Evolutionary conservation across 2,113 vertebrate genomes (phyloP).

Genomic region (Odontesthes bonariensis): DNA sequence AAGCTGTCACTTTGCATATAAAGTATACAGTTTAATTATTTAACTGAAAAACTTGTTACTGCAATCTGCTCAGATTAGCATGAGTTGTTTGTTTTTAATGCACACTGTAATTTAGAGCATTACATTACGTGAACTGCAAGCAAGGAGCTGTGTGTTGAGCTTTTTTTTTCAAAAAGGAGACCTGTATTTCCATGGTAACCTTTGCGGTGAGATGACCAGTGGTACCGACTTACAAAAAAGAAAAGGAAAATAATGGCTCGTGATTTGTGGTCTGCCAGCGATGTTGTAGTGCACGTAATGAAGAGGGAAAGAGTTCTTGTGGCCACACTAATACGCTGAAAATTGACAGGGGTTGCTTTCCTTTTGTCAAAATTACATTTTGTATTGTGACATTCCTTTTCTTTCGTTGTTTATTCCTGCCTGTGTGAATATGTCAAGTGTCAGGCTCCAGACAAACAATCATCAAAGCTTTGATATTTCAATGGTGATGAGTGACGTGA

Average conservation of each 20-base stretch:
- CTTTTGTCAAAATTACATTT: not conserved
- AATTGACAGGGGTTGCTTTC: not conserved
- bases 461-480: slow-evolving; percentile 22
- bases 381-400: not conserved
- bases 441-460: slow-evolving; percentile 36
- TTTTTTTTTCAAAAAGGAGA: not conserved
- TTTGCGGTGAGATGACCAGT: not conserved
- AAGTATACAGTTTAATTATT: too few species aligned
- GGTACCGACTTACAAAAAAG: not conserved
- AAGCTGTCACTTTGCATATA: too few species aligned
- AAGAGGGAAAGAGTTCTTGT: not conserved
- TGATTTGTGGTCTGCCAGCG: not conserved
- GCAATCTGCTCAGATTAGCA: too few species aligned
- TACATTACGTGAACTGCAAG: too few species aligned
- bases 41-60: too few species aligned
- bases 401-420: slow-evolving; percentile 25
- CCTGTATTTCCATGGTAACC: slow-evolving; percentile 5
- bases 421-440: slow-evolving; percentile 19
- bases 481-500: slow-evolving; percentile 40
- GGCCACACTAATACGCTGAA: not conserved
- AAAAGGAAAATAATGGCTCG: too few species aligned
- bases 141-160: too few species aligned
- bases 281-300: not conserved
- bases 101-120: too few species aligned
- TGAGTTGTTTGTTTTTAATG: too few species aligned